Evolutionary conservation across 2,113 vertebrate species (phyloP).

Genomic region (Halcyon malimbica): DNA sequence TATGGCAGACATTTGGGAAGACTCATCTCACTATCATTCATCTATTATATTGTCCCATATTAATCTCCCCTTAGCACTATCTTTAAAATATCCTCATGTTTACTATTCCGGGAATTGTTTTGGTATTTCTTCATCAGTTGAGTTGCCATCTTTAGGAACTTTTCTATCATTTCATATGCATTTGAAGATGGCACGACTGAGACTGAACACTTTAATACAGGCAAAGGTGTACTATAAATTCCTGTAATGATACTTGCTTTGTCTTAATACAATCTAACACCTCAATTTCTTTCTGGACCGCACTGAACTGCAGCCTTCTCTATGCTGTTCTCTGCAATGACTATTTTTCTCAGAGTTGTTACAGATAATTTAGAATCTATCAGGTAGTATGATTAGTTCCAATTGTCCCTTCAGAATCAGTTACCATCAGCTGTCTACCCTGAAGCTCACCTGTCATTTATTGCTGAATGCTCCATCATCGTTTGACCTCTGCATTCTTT

Average conservation of each 20-base stretch:
- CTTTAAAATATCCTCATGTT: slow-evolving; percentile 32
- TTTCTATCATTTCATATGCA: background rate
- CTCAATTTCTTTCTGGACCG: slow-evolving; percentile 49
- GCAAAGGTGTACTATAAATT: slow-evolving; percentile 8
- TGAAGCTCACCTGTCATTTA: slow-evolving; percentile 59
- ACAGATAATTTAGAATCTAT: slow-evolving; percentile 65
- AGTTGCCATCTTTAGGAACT: background rate
- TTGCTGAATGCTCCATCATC: background rate
- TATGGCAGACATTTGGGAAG: background rate
- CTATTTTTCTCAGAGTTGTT: slow-evolving; percentile 18
- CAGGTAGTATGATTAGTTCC: slow-evolving; percentile 67
- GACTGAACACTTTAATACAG: slow-evolving; percentile 14
- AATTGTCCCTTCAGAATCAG: slow-evolving; percentile 66
- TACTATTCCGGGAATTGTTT: slow-evolving; percentile 10
- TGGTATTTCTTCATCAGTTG: slow-evolving; percentile 23
- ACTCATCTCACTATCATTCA: background rate
- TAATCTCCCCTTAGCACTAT: slow-evolving; percentile 5
- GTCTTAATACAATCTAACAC: slow-evolving; percentile 47
- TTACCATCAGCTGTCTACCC: slow-evolving; percentile 63
- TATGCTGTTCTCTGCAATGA: slow-evolving; percentile 1
- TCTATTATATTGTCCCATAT: background rate
- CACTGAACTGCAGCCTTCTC: slow-evolving; percentile 17
- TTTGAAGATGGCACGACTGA: slow-evolving; percentile 7
- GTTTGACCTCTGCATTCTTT: background rate
- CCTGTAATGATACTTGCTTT: slow-evolving; percentile 31